Percentiles rank a stretch among this genome's conserved stretches.
phyloP scores from a whole-genome alignment of 2,113 vertebrate genomes.

The Apodemus sylvaticus region DNA sequence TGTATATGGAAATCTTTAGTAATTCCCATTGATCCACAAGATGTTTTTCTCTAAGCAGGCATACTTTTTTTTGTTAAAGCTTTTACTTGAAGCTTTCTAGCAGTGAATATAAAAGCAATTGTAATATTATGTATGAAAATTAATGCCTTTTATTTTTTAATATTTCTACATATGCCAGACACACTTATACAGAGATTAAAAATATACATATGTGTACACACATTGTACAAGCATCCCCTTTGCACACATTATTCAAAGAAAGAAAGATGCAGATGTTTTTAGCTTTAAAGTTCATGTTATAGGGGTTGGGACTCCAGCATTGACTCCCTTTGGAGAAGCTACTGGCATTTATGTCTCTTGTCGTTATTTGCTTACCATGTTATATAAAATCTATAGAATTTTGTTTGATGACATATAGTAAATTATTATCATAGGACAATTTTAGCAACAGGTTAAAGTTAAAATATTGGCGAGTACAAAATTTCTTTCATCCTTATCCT shows the following conservation, averaged over 20 bases:
- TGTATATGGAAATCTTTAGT: constrained; percentile 21
- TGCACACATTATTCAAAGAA: neutral
- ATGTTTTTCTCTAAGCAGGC: neutral
- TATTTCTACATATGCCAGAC: neutral
- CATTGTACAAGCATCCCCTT: neutral
- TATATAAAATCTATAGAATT: neutral
- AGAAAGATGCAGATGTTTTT: neutral
- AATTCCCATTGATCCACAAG: neutral
- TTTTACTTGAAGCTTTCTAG: neutral
- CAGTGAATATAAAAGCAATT: neutral
- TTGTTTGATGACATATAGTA: neutral
- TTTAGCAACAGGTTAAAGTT: neutral
- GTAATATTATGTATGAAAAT: neutral
- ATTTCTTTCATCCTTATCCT: neutral
- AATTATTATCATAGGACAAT: neutral
- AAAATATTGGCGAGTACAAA: neutral
- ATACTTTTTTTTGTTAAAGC: constrained; percentile 6
- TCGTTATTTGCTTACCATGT: neutral
- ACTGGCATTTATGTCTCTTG: neutral
- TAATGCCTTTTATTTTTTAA: neutral
- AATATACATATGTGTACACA: neutral
- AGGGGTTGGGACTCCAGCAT: neutral
- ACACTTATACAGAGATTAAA: neutral
- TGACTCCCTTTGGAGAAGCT: neutral
- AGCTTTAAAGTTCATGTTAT: neutral